Percentiles rank a stretch among this genome's conserved stretches.
Evolutionary conservation across 2,113 vertebrate species (phyloP).

Genomic region (Scomber scombrus): DNA sequence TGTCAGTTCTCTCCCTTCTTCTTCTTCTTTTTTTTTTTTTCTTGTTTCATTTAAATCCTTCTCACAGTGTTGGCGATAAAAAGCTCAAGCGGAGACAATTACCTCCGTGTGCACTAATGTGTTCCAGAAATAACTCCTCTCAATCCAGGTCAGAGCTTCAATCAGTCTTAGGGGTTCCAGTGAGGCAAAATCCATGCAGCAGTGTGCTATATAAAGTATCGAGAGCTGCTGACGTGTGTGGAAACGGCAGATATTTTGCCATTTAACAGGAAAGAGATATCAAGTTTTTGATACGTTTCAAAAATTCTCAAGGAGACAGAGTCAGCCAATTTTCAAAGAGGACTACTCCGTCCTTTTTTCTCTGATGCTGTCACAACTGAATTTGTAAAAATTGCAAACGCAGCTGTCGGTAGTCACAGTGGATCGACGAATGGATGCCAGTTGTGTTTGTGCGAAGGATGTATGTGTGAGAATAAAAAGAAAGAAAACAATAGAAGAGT

Average conservation of each 20-base stretch:
- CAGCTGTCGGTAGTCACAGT: background rate
- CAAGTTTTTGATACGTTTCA: background rate
- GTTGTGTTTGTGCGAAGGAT: slow-evolving; percentile 27
- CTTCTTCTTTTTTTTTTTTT: background rate
- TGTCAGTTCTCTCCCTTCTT: background rate
- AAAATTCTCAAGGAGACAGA: background rate
- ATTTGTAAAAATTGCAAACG: background rate
- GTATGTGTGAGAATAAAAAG: background rate
- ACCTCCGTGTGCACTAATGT: slow-evolving; percentile 71
- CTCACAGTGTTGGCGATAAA: slow-evolving; percentile 65
- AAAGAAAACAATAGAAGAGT: background rate
- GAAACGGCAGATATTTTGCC: background rate
- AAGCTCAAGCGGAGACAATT: slow-evolving; percentile 81
- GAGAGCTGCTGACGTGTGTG: slow-evolving; percentile 34
- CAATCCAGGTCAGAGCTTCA: slow-evolving; percentile 77
- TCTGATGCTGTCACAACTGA: slow-evolving; percentile 3
- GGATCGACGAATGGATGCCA: background rate
- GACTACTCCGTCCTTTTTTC: slow-evolving; percentile 5
- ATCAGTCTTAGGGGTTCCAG: slow-evolving; percentile 72
- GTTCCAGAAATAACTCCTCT: slow-evolving; percentile 80
- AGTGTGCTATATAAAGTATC: slow-evolving; percentile 47
- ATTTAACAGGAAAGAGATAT: background rate
- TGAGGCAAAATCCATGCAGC: slow-evolving; percentile 57
- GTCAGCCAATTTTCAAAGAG: background rate
- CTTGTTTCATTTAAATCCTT: slow-evolving; percentile 52